Conservation (phyloP, 2,888 invertebrate genomes). For the Seira sanloemensis region DNA sequence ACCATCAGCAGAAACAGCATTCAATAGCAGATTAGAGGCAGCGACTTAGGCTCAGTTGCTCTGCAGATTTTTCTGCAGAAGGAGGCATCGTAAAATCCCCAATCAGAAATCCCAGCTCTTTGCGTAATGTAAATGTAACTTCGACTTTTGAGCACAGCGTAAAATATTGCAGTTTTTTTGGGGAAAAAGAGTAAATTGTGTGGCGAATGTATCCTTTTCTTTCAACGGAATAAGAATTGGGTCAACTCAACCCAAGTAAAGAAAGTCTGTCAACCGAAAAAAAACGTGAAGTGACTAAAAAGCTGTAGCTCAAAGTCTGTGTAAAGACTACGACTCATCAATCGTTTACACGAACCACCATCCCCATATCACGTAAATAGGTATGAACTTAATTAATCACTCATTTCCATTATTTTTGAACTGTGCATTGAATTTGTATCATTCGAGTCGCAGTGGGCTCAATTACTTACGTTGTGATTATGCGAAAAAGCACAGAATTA, state of each 20-base stretch:
- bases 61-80: slow-evolving; percentile 9
- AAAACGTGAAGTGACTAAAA: slow-evolving; percentile 8
- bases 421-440: no score
- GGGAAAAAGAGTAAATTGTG: neutral
- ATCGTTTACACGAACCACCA: neutral
- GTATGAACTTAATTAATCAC: no score
- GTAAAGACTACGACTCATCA: neutral
- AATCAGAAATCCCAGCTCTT: neutral
- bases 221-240: slow-evolving; percentile 47
- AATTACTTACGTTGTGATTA: no score
- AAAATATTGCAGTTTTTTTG: neutral
- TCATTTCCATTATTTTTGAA: no score
- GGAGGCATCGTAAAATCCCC: neutral
- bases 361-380: neutral
- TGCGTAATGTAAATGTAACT: neutral
- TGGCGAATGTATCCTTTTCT: slow-evolving; percentile 5
- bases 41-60: neutral
- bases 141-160: neutral
- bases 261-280: slow-evolving; percentile 20
- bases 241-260: slow-evolving; percentile 27
- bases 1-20: neutral
- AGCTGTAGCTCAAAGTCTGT: neutral
- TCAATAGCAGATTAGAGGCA: neutral
- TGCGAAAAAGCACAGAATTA: no score
- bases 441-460: no score